phyloP scores from a whole-genome alignment of 2,888 invertebrate genomes.

The Fragum fragum region DNA sequence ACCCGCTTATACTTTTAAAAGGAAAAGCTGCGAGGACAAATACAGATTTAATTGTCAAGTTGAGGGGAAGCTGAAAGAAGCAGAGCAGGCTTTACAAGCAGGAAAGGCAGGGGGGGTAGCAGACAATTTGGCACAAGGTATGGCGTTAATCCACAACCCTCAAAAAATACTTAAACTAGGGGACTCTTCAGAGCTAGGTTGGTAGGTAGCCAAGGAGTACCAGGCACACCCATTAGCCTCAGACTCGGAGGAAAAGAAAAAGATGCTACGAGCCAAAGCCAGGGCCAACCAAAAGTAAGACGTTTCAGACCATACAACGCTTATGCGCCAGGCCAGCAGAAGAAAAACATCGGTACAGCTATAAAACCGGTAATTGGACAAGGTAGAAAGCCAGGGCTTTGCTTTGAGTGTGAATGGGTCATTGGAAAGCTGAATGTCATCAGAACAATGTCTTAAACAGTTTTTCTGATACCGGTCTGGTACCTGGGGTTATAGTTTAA shows the following conservation, averaged over 20 bases:
- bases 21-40: background rate
- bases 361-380: background rate
- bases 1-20: background rate
- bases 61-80: background rate
- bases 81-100: background rate
- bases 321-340: background rate
- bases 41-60: background rate
- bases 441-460: no score
- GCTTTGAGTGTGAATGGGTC: conserved; percentile 1
- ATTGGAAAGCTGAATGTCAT: conserved; percentile 8
- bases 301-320: conserved; percentile 9
- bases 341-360: background rate
- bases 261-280: conserved; percentile 14
- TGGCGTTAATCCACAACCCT: conserved; percentile 13
- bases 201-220: conserved; percentile 22
- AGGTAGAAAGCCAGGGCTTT: background rate
- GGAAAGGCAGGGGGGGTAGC: background rate
- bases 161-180: conserved; percentile 28
- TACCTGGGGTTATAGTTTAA: no score
- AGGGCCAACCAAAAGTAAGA: background rate
- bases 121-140: background rate
- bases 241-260: conserved; percentile 16
- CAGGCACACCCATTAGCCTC: conserved; percentile 16
- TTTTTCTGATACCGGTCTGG: no score
- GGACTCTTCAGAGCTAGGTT: conserved; percentile 22